Evolutionary conservation across 92 coral and sea anemone species (phyloP), one percentile per base, ranked within the genome.

Genomic region (Micromussa lordhowensis): DNA sequence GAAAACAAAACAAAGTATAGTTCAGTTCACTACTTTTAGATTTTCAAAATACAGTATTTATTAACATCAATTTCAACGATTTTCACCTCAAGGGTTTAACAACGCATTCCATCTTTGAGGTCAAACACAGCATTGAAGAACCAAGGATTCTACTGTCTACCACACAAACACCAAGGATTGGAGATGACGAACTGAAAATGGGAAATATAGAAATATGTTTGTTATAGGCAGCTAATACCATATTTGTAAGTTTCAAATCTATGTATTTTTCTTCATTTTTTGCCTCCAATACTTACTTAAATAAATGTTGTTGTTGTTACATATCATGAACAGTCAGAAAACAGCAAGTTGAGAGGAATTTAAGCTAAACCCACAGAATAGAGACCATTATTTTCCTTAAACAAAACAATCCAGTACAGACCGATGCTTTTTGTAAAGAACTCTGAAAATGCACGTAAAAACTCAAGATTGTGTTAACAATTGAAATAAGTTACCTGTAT

Each of bases 81-180:
- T 59, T 85, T 64, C 54, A 93, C 95, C 84, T 90, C 69, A 92
- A 78, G 26, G 96, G 87, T 71, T 90, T 92, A 63, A 95, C 94
- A 81, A 95, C 85, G 68, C 98, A 96, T 77, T 97, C 96, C 99
- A 97, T 97, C 58, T 78, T 86, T 68, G 93, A 90, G 0, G 98
- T 95, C 80, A 97, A 63, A 78, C 97, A 96, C 31, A 95, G 83
- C 54, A 97, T 83, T 71, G 98, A 81, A 11, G 94, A 77, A 18
- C 99, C 98, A 57, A 97, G 94, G 29, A 94, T 83, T 86, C 91
- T 90, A 92, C 93, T 94, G 81, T 94, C 91, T 34, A 97, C 66
- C 24, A 95, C 92, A 85, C 98, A 92, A 58, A 97, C 87, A 77
- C 99, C 99, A 71, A 91, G 86, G 6, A 92, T 80, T 19, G 96